Percentiles rank a stretch among this genome's conserved stretches.
Conservation (phyloP, 2,888 invertebrate species). For the Pseudococcus jackbeardsleyi region DNA sequence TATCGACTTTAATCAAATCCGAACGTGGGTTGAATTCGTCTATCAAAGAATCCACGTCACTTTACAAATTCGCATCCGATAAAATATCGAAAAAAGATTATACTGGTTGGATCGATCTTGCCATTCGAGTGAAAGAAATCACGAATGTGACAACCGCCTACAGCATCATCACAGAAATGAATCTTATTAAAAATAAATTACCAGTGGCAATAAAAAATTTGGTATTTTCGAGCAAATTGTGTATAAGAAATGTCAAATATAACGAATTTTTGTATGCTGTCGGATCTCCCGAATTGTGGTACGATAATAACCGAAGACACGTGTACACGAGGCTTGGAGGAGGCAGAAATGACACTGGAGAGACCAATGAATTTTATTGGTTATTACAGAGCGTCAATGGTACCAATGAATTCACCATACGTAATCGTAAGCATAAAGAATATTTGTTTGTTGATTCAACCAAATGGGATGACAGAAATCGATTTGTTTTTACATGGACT, state of each 20-base stretch:
- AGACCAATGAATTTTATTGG: background rate
- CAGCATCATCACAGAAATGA: background rate
- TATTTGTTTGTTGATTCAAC: background rate
- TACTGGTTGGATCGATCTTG: background rate
- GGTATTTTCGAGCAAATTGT: background rate
- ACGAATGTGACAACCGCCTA: background rate
- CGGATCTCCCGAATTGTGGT: background rate
- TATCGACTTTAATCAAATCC: background rate
- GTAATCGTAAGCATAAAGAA: background rate
- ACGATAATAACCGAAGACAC: background rate
- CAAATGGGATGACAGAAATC: background rate
- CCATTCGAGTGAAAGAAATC: background rate
- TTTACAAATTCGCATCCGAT: background rate
- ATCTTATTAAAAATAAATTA: background rate
- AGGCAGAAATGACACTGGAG: background rate
- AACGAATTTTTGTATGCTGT: background rate
- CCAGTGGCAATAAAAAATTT: background rate
- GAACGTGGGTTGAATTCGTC: background rate
- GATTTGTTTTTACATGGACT: slow-evolving; percentile 1
- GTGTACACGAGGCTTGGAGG: background rate
- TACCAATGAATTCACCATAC: background rate
- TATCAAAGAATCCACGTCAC: background rate
- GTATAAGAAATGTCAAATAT: background rate
- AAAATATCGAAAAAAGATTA: background rate
- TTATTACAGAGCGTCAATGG: background rate